A percentile compares a stretch with the other conserved stretches of the same genome.
These are phyloP conservation scores for Paracanthobrama guichenoti DNA, from an alignment of 2,113 vertebrate genomes.

Conservation along the genomic window DNA sequence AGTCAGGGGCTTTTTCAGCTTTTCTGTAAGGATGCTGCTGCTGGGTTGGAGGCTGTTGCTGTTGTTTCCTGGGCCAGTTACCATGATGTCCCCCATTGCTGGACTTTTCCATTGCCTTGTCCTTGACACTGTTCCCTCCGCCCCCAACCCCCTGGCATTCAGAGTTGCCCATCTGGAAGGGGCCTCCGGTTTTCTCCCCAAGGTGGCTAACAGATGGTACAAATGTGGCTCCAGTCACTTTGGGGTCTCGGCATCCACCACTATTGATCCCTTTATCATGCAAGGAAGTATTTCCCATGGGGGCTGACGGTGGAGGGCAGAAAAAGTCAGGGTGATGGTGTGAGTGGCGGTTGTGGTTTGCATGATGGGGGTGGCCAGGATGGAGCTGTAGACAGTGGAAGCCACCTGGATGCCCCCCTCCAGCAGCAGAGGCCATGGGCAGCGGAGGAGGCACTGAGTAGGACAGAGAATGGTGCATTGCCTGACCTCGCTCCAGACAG, in stretches of 20 bases:
- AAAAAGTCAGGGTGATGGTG: conserved; percentile 84
- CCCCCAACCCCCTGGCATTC: conserved; percentile 79
- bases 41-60: conserved; percentile 61
- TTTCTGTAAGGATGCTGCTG: conserved; percentile 81
- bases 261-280: conserved; percentile 78
- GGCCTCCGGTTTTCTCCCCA: conserved; percentile 81
- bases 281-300: conserved; percentile 75
- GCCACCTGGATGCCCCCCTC: conserved; percentile 78
- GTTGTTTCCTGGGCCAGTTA: conserved; percentile 78
- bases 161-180: conserved; percentile 82
- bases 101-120: conserved; percentile 78
- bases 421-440: conserved; percentile 78
- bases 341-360: conserved; percentile 63
- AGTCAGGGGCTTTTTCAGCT: conserved; percentile 82
- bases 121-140: conserved; percentile 79
- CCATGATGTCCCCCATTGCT: conserved; percentile 68
- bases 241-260: conserved; percentile 79
- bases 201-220: conserved; percentile 89
- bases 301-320: conserved; percentile 80
- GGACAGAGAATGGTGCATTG: conserved; percentile 86
- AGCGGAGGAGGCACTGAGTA: conserved; percentile 84
- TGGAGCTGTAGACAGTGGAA: conserved; percentile 94
- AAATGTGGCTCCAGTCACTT: conserved; percentile 86
- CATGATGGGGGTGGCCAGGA: conserved; percentile 73
- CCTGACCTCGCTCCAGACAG: conserved; percentile 88